phyloP scores from a whole-genome alignment of 2,888 invertebrate species.

The Junonia oenone region DNA sequence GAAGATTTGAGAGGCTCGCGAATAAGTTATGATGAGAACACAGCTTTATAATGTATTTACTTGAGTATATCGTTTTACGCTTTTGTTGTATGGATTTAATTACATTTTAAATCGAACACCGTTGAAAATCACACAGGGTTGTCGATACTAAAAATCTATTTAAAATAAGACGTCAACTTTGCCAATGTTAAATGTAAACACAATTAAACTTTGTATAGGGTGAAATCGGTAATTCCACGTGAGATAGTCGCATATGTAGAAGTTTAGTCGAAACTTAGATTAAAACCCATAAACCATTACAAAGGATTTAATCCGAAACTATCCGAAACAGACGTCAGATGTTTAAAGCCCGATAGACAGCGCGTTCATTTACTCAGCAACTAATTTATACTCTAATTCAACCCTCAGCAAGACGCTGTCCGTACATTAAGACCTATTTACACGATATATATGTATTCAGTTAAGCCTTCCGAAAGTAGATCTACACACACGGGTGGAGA shows the following conservation, averaged over 20 bases:
- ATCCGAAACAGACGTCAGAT: slow-evolving; percentile 26
- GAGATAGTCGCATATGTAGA: background rate
- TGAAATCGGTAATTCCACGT: background rate
- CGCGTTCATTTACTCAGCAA: slow-evolving; percentile 50
- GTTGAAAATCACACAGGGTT: background rate
- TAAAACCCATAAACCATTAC: slow-evolving; percentile 14
- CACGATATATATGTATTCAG: slow-evolving; percentile 53
- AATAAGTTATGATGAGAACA: slow-evolving; percentile 11
- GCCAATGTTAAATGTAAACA: background rate
- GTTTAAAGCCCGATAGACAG: slow-evolving; percentile 31
- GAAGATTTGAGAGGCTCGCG: slow-evolving; percentile 36
- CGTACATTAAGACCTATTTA: slow-evolving; percentile 55
- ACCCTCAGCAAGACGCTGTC: slow-evolving; percentile 69
- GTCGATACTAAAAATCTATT: background rate
- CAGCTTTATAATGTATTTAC: slow-evolving; percentile 9
- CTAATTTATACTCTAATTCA: slow-evolving; percentile 75
- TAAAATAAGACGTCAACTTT: background rate
- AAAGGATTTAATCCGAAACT: slow-evolving; percentile 29
- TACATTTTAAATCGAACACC: background rate
- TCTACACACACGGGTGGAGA: slow-evolving; percentile 39
- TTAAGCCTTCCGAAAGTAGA: slow-evolving; percentile 74
- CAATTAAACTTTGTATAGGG: background rate
- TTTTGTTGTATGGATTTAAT: background rate
- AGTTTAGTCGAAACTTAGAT: slow-evolving; percentile 10
- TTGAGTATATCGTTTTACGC: background rate